Conservation (phyloP, 2,113 vertebrate species). For the Phalacrocorax aristotelis region DNA sequence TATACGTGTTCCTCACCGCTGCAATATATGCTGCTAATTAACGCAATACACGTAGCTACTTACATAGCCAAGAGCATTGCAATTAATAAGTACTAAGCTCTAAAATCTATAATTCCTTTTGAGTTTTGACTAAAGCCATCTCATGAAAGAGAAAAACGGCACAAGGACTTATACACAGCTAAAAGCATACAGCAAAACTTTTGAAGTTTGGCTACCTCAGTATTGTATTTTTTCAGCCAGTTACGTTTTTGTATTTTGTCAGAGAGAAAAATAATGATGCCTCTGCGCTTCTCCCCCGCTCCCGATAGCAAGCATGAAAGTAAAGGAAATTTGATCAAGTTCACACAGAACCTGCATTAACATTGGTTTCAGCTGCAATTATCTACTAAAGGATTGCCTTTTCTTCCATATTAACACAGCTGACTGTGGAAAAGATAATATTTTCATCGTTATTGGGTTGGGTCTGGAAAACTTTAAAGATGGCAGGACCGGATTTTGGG, state of each 20-base stretch:
- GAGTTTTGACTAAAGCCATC: not conserved
- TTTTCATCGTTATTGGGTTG: not conserved
- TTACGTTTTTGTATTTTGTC: not conserved
- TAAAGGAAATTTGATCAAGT: not conserved
- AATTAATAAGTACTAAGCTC: not conserved
- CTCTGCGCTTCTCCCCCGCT: not conserved
- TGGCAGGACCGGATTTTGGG: not conserved
- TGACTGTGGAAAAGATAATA: not conserved
- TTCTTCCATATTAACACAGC: not conserved
- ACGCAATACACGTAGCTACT: not conserved
- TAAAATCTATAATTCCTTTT: not conserved
- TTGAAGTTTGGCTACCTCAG: not conserved
- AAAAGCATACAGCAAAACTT: not conserved
- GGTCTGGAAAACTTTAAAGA: not conserved
- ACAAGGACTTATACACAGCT: not conserved
- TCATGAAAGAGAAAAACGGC: not conserved
- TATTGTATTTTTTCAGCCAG: not conserved
- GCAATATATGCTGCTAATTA: not conserved
- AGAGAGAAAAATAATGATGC: not conserved
- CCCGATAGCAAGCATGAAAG: not conserved
- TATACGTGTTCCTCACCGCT: rapidly evolving
- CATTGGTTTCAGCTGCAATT: not conserved
- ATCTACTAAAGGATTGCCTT: not conserved
- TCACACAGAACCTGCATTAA: not conserved
- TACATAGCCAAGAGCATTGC: not conserved